Conservation (phyloP, 2,888 invertebrate genomes). For the Mycalesis mineus region DNA sequence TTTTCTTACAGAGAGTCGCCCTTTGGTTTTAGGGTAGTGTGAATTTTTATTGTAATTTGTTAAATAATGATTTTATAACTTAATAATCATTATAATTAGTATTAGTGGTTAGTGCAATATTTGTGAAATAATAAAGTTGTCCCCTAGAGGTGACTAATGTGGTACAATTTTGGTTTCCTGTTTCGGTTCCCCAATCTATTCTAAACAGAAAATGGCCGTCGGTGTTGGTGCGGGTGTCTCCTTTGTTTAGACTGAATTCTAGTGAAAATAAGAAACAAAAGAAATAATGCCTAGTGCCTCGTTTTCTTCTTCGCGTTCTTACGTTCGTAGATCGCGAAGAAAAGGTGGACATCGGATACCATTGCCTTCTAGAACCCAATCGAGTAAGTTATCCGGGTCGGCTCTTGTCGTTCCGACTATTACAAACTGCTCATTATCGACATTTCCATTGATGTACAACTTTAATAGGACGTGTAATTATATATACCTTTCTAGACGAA, state of each 20-base stretch:
- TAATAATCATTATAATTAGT: conserved; percentile 55
- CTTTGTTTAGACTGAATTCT: conserved; percentile 86
- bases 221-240: conserved; percentile 87
- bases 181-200: conserved; percentile 74
- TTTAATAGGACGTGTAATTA: conserved; percentile 30
- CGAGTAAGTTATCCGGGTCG: conserved; percentile 83
- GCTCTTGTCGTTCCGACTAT: conserved; percentile 61
- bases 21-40: conserved; percentile 64
- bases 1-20: conserved; percentile 67
- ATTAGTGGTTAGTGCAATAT: conserved; percentile 63
- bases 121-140: conserved; percentile 43
- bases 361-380: conserved; percentile 87
- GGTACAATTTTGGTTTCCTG: conserved; percentile 61
- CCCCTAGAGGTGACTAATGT: conserved; percentile 51
- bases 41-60: conserved; percentile 57
- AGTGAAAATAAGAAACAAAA: conserved; percentile 75
- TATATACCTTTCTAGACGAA: conserved; percentile 2
- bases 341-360: conserved; percentile 93
- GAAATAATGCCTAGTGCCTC: conserved; percentile 96
- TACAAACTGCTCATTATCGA: conserved; percentile 54
- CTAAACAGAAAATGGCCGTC: conserved; percentile 90
- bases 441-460: conserved; percentile 47
- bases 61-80: conserved; percentile 66
- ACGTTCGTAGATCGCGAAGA: conserved; percentile 93
- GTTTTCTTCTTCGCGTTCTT: conserved; percentile 94